These are phyloP conservation scores for Prunella strophiata DNA, from an alignment of 2,797 vertebrate genomes.

Conservation along the genomic window DNA sequence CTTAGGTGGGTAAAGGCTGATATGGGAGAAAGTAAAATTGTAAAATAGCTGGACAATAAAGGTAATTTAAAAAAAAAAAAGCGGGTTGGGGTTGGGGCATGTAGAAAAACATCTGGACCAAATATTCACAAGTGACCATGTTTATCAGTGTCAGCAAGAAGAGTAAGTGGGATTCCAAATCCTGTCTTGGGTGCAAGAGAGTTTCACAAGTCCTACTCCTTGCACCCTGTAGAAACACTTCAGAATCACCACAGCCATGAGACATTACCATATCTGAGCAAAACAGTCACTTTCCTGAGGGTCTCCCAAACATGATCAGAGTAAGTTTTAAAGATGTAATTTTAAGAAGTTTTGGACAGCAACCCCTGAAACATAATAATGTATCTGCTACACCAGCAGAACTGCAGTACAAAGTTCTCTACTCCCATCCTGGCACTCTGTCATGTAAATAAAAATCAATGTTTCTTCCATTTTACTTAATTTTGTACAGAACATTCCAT, in stretches of 20 bases:
- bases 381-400: not conserved
- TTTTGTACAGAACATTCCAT: not conserved
- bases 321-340: not conserved
- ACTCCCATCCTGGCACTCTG: not conserved
- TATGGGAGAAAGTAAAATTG: not conserved
- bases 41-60: not conserved
- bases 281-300: not conserved
- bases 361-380: not conserved
- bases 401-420: not conserved
- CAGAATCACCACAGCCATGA: fast-evolving
- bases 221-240: not conserved
- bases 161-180: not conserved
- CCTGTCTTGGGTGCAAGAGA: not conserved
- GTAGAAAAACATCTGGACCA: not conserved
- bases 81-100: fast-evolving
- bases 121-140: not conserved
- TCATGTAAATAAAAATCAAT: not conserved
- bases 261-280: not conserved
- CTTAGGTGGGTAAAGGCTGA: not conserved
- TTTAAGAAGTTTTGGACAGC: not conserved
- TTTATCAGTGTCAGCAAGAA: not conserved
- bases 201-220: not conserved
- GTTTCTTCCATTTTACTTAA: not conserved
- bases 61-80: not conserved
- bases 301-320: not conserved